Evolutionary conservation across 2,888 invertebrate genomes (phyloP).

Genomic region (Cistogaster globosa): DNA sequence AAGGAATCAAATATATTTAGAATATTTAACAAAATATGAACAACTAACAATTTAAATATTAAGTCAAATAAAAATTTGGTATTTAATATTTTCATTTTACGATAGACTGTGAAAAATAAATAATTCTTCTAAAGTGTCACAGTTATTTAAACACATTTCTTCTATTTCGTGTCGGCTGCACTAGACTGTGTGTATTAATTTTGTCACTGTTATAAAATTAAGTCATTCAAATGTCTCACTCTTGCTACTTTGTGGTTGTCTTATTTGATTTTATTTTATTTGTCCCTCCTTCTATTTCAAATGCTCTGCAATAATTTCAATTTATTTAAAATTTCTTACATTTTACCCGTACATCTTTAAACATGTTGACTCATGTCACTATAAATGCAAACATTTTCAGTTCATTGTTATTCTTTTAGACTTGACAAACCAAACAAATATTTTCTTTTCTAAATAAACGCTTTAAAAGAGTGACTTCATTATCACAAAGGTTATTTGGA

Average conservation of each 20-base stretch:
- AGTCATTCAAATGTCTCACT: no score
- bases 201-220: no score
- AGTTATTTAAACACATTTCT: no score
- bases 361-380: conserved; percentile 59
- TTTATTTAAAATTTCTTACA: conserved; percentile 62
- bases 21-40: no score
- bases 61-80: no score
- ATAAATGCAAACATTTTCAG: conserved; percentile 55
- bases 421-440: conserved; percentile 3
- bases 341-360: conserved; percentile 45
- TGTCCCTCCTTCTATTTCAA: conserved; percentile 25
- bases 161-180: no score
- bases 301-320: conserved; percentile 54
- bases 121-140: no score
- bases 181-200: no score
- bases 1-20: neutral
- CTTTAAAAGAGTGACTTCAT: conserved; percentile 31
- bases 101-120: no score
- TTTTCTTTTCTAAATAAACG: neutral
- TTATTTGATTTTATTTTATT: conserved; percentile 1
- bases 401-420: conserved; percentile 49
- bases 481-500: no score
- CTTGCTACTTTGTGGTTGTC: neutral
- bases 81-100: no score
- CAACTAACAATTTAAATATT: no score